phyloP scores from a whole-genome alignment of 2,797 vertebrate species.

The Enteromius thamalakanensis region DNA sequence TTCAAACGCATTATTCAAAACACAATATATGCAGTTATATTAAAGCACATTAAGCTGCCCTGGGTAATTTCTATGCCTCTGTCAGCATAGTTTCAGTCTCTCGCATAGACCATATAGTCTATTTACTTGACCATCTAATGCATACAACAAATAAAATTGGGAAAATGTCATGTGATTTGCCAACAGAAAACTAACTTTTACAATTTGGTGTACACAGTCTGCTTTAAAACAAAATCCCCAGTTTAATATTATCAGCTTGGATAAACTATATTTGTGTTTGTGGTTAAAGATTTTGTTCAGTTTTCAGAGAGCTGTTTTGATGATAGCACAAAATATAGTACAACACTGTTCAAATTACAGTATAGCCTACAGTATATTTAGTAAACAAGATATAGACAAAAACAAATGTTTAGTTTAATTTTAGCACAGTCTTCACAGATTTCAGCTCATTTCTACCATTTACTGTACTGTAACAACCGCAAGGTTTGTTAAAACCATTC shows the following conservation, averaged over 20 bases:
- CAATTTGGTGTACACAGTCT: background rate
- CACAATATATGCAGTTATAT: background rate
- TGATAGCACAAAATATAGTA: background rate
- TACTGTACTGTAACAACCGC: background rate
- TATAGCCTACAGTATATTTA: background rate
- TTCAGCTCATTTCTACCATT: background rate
- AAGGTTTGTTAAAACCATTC: no score
- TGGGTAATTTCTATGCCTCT: background rate
- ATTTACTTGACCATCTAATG: slow-evolving; percentile 9
- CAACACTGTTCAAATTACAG: no score
- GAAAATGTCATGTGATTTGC: background rate
- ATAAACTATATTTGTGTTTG: background rate
- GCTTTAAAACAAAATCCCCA: background rate
- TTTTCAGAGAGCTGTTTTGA: background rate
- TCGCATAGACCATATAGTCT: background rate
- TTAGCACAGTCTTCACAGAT: background rate
- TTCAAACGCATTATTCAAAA: slow-evolving; percentile 12
- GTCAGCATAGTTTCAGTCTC: background rate
- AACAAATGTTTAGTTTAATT: background rate
- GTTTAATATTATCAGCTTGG: background rate
- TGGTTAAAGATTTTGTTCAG: background rate
- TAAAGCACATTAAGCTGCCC: background rate
- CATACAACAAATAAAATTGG: background rate
- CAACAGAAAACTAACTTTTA: background rate
- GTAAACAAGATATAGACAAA: background rate